Percentiles rank a stretch among this genome's conserved stretches.
Conservation (phyloP, 1,140 invertebrate species). For the Sitobion miscanthi region DNA sequence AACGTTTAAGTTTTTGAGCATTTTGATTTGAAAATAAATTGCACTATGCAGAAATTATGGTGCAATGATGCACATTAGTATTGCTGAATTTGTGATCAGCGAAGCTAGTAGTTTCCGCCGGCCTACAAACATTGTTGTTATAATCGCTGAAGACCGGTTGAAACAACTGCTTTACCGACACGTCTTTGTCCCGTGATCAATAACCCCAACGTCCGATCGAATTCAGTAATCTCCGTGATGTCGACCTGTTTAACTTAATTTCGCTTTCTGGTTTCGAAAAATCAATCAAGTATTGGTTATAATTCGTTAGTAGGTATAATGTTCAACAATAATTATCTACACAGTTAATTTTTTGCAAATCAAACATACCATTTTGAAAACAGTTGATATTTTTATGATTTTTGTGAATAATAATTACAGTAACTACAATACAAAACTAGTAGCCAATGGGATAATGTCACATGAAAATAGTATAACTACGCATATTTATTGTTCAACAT, state of each 20-base stretch:
- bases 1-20: neutral
- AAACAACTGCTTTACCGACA: slow-evolving; percentile 73
- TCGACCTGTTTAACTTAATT: slow-evolving; percentile 3
- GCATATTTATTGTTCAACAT: too few species aligned
- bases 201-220: neutral
- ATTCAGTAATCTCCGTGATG: slow-evolving; percentile 3
- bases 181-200: slow-evolving; percentile 11
- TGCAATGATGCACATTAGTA: neutral
- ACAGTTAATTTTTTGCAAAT: neutral
- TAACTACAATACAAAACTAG: neutral
- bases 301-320: neutral
- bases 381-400: neutral
- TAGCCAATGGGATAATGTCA: neutral
- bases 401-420: neutral
- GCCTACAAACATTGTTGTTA: slow-evolving; percentile 75
- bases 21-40: neutral
- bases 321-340: neutral
- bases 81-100: slow-evolving; percentile 44
- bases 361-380: neutral
- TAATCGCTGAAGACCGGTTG: slow-evolving; percentile 88
- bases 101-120: slow-evolving; percentile 84
- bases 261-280: slow-evolving; percentile 1
- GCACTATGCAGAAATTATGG: neutral
- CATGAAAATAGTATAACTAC: neutral
- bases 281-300: neutral